Evolutionary conservation across 1,140 invertebrate genomes (phyloP), one percentile per base, ranked within the genome.

Genomic region (Diprion similis): DNA sequence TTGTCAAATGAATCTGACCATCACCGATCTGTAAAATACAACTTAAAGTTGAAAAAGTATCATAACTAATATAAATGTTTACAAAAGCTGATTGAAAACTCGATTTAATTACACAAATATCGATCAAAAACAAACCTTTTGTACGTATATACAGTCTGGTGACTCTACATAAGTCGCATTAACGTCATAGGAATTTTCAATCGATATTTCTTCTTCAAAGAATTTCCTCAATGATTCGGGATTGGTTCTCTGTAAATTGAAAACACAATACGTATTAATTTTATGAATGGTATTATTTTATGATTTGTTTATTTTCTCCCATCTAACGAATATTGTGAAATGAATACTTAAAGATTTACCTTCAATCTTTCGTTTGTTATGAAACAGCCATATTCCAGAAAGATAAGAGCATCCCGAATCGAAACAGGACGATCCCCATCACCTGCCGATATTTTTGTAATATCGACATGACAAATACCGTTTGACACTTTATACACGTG

Each of bases 321-420:
- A 37, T 37, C 24, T 37, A 3, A 37, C 2, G 0, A 37, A 6
- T 37, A 37, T 37, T 37, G 24, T 37, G 1, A 37, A 37, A 37
- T 37, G 6, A 37, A 59, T 59, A 7, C 11, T 17, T 1, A 37
- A n/a, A 37, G 1, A 75, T 71, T 68, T 80, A 83, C 83, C 75
- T 73, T 73, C 11, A 83, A 76, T 68, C 74, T 82, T 8, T 78
- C 68, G 17, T 66, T 66, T 3, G 72, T 72, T 6, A 72, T 51
- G 17, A 73, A 77, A 65, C 69, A 73, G 0, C 75, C 85, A 45
- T 77, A 68, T 46, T 80, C 77, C 9, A 80, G 68, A 19, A 80
- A 82, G 18, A 85, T 78, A 46, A 88, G 73, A 46, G 79, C 82
- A 68, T 89, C 87, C 6, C 84, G 79, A n/a, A 90, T 77, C 10